Evolutionary conservation across 2,797 vertebrate genomes (phyloP), one percentile per base, ranked within the genome.

Genomic region (Staurois parvus): DNA sequence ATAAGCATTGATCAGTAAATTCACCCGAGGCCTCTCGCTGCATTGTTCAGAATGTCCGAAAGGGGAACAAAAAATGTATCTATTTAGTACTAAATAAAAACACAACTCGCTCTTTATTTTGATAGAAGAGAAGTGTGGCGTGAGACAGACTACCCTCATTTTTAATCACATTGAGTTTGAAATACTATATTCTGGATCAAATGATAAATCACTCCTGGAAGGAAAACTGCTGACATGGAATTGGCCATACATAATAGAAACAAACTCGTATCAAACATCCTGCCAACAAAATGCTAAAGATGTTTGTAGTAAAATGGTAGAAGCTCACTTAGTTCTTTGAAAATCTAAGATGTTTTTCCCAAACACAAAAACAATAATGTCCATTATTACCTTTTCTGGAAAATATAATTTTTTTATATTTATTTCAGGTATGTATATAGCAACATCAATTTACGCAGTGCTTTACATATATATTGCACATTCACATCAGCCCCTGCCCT

Each of bases 211-310:
- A 79, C 69, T 66, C 79, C 69, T 73, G 29, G 77, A 85, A 85
- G 83, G 13, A 85, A 85, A 85, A 79, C 9, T 79, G 83, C 83
- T 79, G 74, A 84, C 64, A 78, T 30, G 26, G 34, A 62, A 29
- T 40, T 78, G 75, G 48, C 67, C 75, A 84, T 77, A 77, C 59
- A 79, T 78, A 72, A 78, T 48, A 84, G 52, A 45, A 73, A 32
- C 52, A 73, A 85, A 59, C 81, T 76, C 73, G 72, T 59, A 34
- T 64, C 28, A 62, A 77, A 32, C 59, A 26, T 37, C 28, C 73
- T 59, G 88, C 79, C 89, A 91, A 83, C 85, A 89, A 88, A 90
- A 91, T 90, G 90, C 85, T 89, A 91, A 88, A 30, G 80, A 90
- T 87, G 88, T 82, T 84, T 85, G 84, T 87, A 30, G 26, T 66